Evolutionary conservation across 2,797 vertebrate species (phyloP).

Genomic region (Agapornis canus): DNA sequence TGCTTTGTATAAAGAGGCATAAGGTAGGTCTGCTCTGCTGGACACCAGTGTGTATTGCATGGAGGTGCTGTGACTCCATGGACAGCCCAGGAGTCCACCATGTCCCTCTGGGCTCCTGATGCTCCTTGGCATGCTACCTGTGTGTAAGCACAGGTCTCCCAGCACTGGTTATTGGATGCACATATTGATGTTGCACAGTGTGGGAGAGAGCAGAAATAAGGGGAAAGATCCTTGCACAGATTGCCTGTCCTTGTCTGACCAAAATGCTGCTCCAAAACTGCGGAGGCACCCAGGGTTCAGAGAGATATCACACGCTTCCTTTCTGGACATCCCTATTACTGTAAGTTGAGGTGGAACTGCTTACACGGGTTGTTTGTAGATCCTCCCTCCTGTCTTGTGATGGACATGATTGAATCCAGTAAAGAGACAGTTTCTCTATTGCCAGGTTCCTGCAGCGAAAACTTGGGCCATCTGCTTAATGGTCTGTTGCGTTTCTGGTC

Average conservation of each 20-base stretch:
- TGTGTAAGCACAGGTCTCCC: background rate
- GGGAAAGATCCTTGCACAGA: background rate
- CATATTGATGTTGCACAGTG: background rate
- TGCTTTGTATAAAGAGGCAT: background rate
- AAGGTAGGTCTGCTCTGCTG: background rate
- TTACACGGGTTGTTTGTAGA: background rate
- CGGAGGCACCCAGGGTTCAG: background rate
- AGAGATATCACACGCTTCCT: background rate
- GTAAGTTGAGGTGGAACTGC: background rate
- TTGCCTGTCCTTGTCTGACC: background rate
- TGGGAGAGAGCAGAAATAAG: background rate
- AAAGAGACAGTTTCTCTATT: background rate
- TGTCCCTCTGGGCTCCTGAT: background rate
- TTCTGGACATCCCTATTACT: background rate
- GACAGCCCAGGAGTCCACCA: background rate
- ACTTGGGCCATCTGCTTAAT: constrained; percentile 12
- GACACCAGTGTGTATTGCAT: fast-evolving
- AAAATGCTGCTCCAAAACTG: background rate
- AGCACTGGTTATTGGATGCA: background rate
- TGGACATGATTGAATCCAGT: background rate
- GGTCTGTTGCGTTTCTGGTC: background rate
- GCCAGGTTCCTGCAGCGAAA: constrained; percentile 22
- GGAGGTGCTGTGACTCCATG: background rate
- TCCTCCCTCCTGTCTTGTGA: background rate
- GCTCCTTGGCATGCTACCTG: background rate